These are phyloP conservation scores for Lucilia sericata DNA, from an alignment of 1,140 invertebrate genomes.

Conservation along the genomic window DNA sequence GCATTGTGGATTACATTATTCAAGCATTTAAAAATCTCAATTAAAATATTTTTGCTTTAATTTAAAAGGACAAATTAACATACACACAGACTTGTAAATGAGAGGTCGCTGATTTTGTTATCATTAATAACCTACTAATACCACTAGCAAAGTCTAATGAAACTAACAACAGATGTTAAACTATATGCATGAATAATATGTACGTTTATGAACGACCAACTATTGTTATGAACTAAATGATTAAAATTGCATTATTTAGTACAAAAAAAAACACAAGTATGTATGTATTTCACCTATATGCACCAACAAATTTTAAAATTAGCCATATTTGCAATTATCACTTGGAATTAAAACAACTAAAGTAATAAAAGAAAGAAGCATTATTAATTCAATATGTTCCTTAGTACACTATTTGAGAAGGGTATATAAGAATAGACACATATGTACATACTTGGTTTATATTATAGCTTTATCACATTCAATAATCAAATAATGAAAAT, in stretches of 20 bases:
- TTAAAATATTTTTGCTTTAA: too few relatives aligned
- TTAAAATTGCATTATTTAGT: background rate
- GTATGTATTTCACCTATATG: background rate
- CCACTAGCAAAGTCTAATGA: constrained; percentile 37
- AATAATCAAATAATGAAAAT: background rate
- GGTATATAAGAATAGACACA: background rate
- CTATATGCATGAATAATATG: background rate
- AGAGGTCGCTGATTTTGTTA: constrained; percentile 15
- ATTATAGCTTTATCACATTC: background rate
- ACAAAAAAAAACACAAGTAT: background rate
- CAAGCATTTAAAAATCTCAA: too few relatives aligned
- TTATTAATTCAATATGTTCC: too few relatives aligned
- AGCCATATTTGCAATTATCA: too few relatives aligned
- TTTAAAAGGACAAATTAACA: too few relatives aligned
- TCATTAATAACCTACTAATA: constrained; percentile 40
- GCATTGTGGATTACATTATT: too few relatives aligned
- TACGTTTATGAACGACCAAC: background rate
- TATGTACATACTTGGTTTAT: background rate
- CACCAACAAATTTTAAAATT: too few relatives aligned
- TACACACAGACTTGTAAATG: too few relatives aligned
- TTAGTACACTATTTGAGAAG: too few relatives aligned
- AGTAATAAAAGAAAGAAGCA: too few relatives aligned
- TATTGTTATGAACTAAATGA: background rate
- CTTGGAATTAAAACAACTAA: too few relatives aligned
- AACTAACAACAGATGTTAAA: constrained; percentile 32